These are phyloP conservation scores for Germaria angustata DNA, from an alignment of 2,888 invertebrate species.

Conservation along the genomic window DNA sequence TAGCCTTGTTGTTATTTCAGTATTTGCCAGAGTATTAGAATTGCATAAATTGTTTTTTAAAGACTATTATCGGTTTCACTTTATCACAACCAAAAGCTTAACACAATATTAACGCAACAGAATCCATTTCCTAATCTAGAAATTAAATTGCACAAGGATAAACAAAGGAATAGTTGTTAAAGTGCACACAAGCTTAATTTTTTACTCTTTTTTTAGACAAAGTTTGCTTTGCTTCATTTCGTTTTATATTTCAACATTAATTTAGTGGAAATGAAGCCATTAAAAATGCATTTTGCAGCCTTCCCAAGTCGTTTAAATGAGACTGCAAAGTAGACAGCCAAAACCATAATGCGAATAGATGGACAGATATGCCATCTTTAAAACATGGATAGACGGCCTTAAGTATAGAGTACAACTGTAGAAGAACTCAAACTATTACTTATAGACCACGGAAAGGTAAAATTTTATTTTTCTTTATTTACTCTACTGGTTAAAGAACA, in stretches of 20 bases:
- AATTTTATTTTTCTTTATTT: not conserved
- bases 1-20: too few species aligned
- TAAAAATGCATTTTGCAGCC: slow-evolving; percentile 64
- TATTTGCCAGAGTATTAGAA: too few species aligned
- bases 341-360: slow-evolving; percentile 15
- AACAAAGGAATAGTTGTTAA: not conserved
- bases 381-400: slow-evolving; percentile 25
- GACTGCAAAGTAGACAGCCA: slow-evolving; percentile 38
- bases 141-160: not conserved
- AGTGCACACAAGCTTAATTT: not conserved
- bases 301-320: slow-evolving; percentile 38
- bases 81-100: slow-evolving; percentile 5
- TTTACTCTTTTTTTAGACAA: slow-evolving; percentile 1
- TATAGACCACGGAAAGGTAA: not conserved
- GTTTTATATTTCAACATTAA: slow-evolving; percentile 20
- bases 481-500: not conserved
- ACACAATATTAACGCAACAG: slow-evolving; percentile 32
- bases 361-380: not conserved
- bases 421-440: not conserved
- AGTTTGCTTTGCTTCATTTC: not conserved
- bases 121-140: slow-evolving; percentile 22
- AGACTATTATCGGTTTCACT: too few species aligned
- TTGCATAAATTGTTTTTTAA: too few species aligned
- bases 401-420: slow-evolving; percentile 23
- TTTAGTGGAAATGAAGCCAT: slow-evolving; percentile 62